These are phyloP conservation scores for Notospermus geniculatus DNA, from an alignment of 1,140 invertebrate genomes.

Conservation along the genomic window DNA sequence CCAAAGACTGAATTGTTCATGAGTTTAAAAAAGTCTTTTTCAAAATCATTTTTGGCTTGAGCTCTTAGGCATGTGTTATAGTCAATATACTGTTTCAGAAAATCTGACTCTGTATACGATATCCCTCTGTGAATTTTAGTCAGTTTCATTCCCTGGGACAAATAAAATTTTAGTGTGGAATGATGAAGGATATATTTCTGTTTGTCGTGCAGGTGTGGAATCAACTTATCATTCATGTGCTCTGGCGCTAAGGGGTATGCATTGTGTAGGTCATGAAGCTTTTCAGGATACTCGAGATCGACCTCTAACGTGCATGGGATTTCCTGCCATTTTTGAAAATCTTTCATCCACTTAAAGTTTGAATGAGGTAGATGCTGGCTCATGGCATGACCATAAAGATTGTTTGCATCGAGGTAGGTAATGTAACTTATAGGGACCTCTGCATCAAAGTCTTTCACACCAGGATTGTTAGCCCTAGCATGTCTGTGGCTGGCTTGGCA, in stretches of 20 bases:
- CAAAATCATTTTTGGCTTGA: constrained; percentile 4
- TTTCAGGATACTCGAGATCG: constrained; percentile 40
- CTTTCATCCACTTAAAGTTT: constrained; percentile 50
- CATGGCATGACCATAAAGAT: constrained; percentile 39
- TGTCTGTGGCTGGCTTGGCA: constrained; percentile 26
- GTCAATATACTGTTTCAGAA: neutral
- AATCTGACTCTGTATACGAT: neutral
- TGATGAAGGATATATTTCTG: constrained; percentile 24
- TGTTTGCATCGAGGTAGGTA: constrained; percentile 34
- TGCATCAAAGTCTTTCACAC: constrained; percentile 15
- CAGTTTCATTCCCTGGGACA: neutral
- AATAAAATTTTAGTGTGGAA: neutral
- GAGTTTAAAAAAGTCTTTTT: constrained; percentile 12
- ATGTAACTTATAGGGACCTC: constrained; percentile 27
- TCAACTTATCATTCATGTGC: constrained; percentile 21
- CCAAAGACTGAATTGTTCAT: constrained; percentile 11
- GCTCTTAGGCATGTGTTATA: constrained; percentile 3
- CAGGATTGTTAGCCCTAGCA: constrained; percentile 32
- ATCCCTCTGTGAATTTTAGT: constrained; percentile 4
- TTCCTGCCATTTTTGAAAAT: constrained; percentile 30
- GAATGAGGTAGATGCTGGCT: constrained; percentile 17
- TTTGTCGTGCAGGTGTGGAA: constrained; percentile 25
- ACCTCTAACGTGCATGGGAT: constrained; percentile 52
- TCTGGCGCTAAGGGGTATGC: constrained; percentile 59
- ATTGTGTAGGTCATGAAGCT: constrained; percentile 59